phyloP scores from a whole-genome alignment of 2,113 vertebrate species.

The Ammospiza nelsoni region DNA sequence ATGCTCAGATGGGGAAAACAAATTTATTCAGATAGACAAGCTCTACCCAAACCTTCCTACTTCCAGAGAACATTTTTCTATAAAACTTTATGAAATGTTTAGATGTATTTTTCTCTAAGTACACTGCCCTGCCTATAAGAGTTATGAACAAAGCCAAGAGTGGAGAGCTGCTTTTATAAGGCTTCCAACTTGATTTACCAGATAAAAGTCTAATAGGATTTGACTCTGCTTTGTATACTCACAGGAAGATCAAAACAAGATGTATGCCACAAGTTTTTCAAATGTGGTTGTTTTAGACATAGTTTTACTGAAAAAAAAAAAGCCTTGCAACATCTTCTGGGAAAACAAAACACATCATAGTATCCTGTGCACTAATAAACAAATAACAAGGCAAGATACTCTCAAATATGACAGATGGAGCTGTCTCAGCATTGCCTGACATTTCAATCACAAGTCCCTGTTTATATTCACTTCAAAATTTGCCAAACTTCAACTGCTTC shows the following conservation, averaged over 20 bases:
- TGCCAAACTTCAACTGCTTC: background rate
- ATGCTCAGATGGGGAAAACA: background rate
- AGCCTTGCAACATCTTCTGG: background rate
- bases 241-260: conserved; percentile 32
- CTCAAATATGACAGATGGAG: background rate
- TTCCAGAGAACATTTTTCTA: background rate
- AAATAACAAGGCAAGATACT: background rate
- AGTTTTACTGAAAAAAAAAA: conserved; percentile 2
- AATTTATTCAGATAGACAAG: background rate
- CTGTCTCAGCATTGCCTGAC: background rate
- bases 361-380: background rate
- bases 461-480: background rate
- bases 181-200: conserved; percentile 8
- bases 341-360: background rate
- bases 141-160: background rate
- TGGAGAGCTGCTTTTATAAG: background rate
- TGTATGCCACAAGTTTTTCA: background rate
- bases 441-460: conserved; percentile 3
- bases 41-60: background rate
- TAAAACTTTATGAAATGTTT: background rate
- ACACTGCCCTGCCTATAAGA: background rate
- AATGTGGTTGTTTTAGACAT: background rate
- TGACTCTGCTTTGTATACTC: conserved; percentile 17
- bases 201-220: conserved; percentile 32
- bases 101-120: background rate